Percentiles rank a stretch among this genome's conserved stretches.
Evolutionary conservation across 2,797 vertebrate genomes (phyloP).

Genomic region (Malurus leucopterus): DNA sequence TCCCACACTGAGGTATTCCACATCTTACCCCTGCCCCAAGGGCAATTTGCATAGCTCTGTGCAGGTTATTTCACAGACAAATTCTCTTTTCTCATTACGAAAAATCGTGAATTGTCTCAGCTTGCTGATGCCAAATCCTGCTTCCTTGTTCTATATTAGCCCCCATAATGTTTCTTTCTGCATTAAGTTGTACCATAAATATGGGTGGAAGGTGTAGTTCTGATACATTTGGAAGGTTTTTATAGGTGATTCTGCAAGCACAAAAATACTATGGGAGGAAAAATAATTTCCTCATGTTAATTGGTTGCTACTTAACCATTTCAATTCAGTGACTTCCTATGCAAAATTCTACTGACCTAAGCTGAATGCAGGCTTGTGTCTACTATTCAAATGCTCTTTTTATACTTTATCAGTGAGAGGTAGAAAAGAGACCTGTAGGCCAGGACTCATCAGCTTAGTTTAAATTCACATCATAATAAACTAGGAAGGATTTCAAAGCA

Average conservation of each 20-base stretch:
- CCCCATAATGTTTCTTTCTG: not conserved
- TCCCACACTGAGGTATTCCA: not conserved
- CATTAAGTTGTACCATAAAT: not conserved
- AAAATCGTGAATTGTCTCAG: not conserved
- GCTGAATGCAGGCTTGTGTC: not conserved
- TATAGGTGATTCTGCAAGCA: not conserved
- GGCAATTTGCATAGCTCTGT: not conserved
- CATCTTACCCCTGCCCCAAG: not conserved
- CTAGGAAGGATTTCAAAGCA: not conserved
- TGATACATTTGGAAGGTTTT: not conserved
- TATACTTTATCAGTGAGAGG: not conserved
- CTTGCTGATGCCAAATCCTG: not conserved
- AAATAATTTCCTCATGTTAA: not conserved
- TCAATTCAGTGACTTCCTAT: not conserved
- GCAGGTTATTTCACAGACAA: not conserved
- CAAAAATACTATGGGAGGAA: not conserved
- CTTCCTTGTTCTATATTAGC: not conserved
- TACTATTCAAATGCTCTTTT: not conserved
- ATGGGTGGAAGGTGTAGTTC: not conserved
- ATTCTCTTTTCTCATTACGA: not conserved
- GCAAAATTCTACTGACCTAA: not conserved
- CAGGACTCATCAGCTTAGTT: not conserved
- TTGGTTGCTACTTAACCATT: not conserved
- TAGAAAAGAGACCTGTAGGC: not conserved
- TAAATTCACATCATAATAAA: not conserved